phyloP scores from a whole-genome alignment of 2,113 vertebrate species.

The Rhombomys opimus region DNA sequence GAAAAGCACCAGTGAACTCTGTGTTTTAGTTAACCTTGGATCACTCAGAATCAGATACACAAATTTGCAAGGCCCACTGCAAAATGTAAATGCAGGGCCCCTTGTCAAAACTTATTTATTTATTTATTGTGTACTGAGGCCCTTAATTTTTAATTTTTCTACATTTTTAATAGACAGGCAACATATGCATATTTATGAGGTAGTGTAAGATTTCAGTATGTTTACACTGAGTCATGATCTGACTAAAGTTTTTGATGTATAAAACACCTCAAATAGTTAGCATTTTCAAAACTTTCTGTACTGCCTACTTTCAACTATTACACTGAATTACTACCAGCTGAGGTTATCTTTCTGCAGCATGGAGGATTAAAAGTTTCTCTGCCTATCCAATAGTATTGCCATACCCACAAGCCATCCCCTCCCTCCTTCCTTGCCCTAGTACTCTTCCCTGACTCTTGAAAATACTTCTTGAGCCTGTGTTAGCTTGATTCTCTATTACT shows the following conservation, averaged over 20 bases:
- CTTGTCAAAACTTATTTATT: not conserved
- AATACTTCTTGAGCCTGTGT: not conserved
- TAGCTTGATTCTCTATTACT: not conserved
- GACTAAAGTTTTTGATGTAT: not conserved
- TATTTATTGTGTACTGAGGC: not conserved
- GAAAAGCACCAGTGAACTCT: not conserved
- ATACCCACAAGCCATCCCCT: not conserved
- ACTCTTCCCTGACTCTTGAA: not conserved
- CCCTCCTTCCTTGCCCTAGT: not conserved
- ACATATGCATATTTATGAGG: not conserved
- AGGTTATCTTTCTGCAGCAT: not conserved
- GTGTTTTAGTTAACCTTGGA: not conserved
- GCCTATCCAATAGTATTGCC: not conserved
- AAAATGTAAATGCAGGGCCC: not conserved
- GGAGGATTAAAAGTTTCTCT: not conserved
- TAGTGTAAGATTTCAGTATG: not conserved
- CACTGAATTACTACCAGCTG: not conserved
- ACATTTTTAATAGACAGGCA: not conserved
- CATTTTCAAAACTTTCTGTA: not conserved
- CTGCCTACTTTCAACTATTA: not conserved
- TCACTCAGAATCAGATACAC: not conserved
- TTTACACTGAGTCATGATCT: not conserved
- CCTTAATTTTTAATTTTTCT: not conserved
- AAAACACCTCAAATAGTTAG: not conserved
- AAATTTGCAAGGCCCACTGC: fast-evolving